Evolutionary conservation across 1,140 invertebrate genomes (phyloP), one percentile per base, ranked within the genome.

Genomic region (Dendroctonus valens): DNA sequence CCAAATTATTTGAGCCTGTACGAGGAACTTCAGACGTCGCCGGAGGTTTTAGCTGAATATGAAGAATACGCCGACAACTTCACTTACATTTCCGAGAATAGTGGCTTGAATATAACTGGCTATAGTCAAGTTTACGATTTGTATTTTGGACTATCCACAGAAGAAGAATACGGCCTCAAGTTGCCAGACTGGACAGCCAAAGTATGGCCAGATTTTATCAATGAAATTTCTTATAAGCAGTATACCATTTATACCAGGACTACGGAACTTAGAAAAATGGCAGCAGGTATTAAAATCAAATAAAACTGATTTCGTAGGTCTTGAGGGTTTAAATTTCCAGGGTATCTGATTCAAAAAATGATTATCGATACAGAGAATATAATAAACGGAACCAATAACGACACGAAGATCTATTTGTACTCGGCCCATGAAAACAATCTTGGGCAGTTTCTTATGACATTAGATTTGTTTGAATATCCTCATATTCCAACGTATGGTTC

Each of bases 171-270:
- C 76, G 85, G 84, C 38, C 75, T 87, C 0, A 72, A 76, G 51
- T 67, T 88, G 46, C 87, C 87, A 0, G 71, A 81, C 8, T 89
- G 87, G 87, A 84, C 83, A 0, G 73, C 80, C 11, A 57, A 80
- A 8, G 85, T 85, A 65, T 89, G 83, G 69, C 86, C 86, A 4
- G 79, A 87, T 15, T 81, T 58, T 8, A 52, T 74, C 5, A 68
- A 62, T 26, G 55, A 71, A 38, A 55, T 73, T 37, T 15, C 70
- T 5, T 58, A 59, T 50, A 54, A 67, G 44, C 54, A 69, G 42
- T 74, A 74, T 60, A 38, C 38, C 7, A 62, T 73, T 44, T 60
- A 68, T 9, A 69, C 68, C 0, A 67, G 44, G 41, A 70, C 66
- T 9, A 65, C 67, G 9, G 40, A 64, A 49, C 41, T 74, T 9